Evolutionary conservation across 2,797 vertebrate genomes (phyloP), one percentile per base, ranked within the genome.

Genomic region (Euthynnus affinis): DNA sequence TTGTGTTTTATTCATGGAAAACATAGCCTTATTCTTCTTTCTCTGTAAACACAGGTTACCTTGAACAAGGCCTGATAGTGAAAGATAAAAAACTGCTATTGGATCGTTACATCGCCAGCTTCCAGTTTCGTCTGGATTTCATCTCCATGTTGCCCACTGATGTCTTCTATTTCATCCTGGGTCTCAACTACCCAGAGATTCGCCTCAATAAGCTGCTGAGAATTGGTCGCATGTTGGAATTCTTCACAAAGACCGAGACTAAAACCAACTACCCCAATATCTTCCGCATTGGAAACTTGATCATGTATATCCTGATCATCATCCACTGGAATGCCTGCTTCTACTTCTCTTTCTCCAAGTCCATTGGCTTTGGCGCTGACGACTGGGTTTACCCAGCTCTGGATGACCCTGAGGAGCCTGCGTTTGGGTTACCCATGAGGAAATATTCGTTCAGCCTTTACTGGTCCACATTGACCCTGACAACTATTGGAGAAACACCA

Each of bases 231-330:
- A 95, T 99, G 97, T 95, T 99, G 92, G 98, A 99, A 92, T 99
- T 99, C 91, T 98, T 99, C 86, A 96, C 96, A 14, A 94, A 91
- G 87, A 98, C 98, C 2, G 98, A 99, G 93, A 99, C 97, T 29
- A 97, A 97, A 93, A 99, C 98, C 80, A 98, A 97, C 87, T 99
- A 98, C 79, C 97, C 98, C 42, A 99, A 99, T 88, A 95, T 99
- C 85, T 99, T 99, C 86, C 96, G 98, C 66, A 99, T 99, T 56
- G 96, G 85, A 69, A 99, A 97, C 81, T 94, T 99, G 37, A 97
- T 99, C 80, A 97, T 99, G 97, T 99, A 99, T 86, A 99, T 99
- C 3, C 94, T 99, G 75, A 99, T 99, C 71, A 99, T 99, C 87
- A 98, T 98, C 87, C 98, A 99, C 91, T 99, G 98, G 98, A 99